Base-by-base conservation (phyloP, 2,113 vertebrate genomes). In the Epinephelus fuscoguttatus region DNA sequence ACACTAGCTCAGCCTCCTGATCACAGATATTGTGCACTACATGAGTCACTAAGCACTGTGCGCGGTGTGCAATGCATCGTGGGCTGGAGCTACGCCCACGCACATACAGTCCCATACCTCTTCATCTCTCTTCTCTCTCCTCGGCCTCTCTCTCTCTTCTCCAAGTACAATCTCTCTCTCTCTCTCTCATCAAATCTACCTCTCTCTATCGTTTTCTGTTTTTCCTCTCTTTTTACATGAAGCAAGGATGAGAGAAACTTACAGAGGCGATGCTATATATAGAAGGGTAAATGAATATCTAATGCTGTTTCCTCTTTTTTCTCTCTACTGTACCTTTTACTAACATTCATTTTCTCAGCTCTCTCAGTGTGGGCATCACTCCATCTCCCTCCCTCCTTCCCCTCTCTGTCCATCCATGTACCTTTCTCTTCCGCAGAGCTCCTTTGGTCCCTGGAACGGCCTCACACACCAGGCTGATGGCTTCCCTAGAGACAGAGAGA, bases 381-480 rank as follows among this genome's bases (percentile, higher is more conserved):
- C 49, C 66, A 56, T 74, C 60, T 45, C 68, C 62, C 42, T 86
- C 73, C n/a, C 6, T 75, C 67, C 62, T 50, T 47, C 67, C 49
- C 64, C 40, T 47, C 71, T 60, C 70, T 53, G 14, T 60, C 45
- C 70, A 25, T 85, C 80, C 52, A 66, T 60, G 83, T 97, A 99
- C 98, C 98, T 99, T 99, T 96, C 96, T 97, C 95, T 97, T 99
- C 91, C 97, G 97, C 92, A 97, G 96, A 87, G 95, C 95, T 96
- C 97, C 97, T 97, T 97, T 99, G 94, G 97, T 92, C 87, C 97
- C 97, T 74, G 97, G 98, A 77, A 98, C 92, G 14, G 97, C 96
- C 95, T 99, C 98, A 89, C 97, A 99, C 90, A 99, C 97, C 91
- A 97, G 92, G 94, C 97, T 97, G 95, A 99, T 98, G 92, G 98